Percentiles rank a stretch among this genome's conserved stretches.
These are phyloP conservation scores for Nephila pilipes DNA, from an alignment of 1,140 invertebrate species.

Conservation along the genomic window DNA sequence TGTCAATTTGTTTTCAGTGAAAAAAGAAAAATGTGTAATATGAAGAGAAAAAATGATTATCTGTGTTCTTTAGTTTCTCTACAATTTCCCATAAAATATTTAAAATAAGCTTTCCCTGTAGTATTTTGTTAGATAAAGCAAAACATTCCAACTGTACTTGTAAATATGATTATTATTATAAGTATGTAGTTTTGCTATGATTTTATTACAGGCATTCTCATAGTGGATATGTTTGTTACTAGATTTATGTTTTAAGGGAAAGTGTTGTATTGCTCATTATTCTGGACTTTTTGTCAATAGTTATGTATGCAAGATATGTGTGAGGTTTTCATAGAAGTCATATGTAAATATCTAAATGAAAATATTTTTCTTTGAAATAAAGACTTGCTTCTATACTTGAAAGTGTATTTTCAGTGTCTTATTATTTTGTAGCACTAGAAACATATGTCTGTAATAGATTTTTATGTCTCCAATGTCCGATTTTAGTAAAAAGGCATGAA, in stretches of 20 bases:
- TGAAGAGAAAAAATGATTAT: too few species aligned
- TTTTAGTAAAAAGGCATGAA: neutral
- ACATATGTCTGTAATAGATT: neutral
- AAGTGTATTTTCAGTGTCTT: neutral
- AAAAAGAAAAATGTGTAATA: neutral
- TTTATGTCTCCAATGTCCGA: neutral
- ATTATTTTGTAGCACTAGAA: neutral
- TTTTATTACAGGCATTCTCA: neutral
- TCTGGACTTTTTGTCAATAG: neutral
- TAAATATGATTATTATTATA: conserved; percentile 13
- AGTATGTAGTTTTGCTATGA: conserved; percentile 25
- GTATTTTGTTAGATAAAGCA: neutral
- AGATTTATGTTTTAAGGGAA: conserved; percentile 9
- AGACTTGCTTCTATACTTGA: neutral
- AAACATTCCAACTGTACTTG: conserved; percentile 27
- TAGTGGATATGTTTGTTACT: neutral
- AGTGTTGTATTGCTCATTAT: conserved; percentile 17
- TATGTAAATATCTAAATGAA: conserved; percentile 21
- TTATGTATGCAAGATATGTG: neutral
- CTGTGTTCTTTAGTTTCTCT: neutral
- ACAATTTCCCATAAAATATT: neutral
- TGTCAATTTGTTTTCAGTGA: neutral
- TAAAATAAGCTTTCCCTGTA: neutral
- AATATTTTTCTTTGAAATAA: conserved; percentile 28
- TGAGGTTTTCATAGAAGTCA: conserved; percentile 9